Evolutionary conservation across 2,888 invertebrate genomes (phyloP), one percentile per base, ranked within the genome.

Genomic region (Nematopogon swammerdamellus): DNA sequence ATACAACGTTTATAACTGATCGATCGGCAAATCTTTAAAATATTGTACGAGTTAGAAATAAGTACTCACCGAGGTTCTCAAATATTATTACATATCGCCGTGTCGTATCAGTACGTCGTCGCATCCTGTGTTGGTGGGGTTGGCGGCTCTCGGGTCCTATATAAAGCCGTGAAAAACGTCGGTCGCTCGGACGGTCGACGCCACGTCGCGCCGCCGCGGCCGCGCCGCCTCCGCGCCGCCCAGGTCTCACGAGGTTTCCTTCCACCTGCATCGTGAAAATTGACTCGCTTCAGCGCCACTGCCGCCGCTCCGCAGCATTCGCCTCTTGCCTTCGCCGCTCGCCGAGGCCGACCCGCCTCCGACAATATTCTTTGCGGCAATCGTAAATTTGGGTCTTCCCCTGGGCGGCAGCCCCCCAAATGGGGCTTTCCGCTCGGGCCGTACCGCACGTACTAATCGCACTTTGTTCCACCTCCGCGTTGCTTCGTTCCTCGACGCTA

Each of bases 351-450:
- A 70, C 66, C 62, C 65, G 67, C 67, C 66, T 65, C 61, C 61
- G 65, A 71, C 76, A 70, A 72, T 74, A 74, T 70, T 73, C 68
- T 70, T 73, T 76, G 74, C 74, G 67, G 72, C 70, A 70, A 68
- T 70, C 72, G 72, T 76, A 77, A 77, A 75, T 76, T 72, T 57
- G 58, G 57, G 56, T 53, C 43, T 55, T 63, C 63, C 59, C 64
- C 46, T 44, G 70, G 25, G 25, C 25, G 25, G 25, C 53, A 52
- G 59, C 57, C n/a, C n/a, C n/a, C n/a, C n/a, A n/a, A n/a, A n/a
- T n/a, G n/a, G n/a, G n/a, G 57, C 59, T 61, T 62, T 60, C 36
- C 6, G 3, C 36, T 14, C 36, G 36, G 6, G n/a, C 36, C 36
- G 11, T 14, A 60, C 59, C 61, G 56, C 56, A 69, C 68, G 69